Evolutionary conservation across 2,113 vertebrate species (phyloP).

Genomic region (Acinonyx jubatus): DNA sequence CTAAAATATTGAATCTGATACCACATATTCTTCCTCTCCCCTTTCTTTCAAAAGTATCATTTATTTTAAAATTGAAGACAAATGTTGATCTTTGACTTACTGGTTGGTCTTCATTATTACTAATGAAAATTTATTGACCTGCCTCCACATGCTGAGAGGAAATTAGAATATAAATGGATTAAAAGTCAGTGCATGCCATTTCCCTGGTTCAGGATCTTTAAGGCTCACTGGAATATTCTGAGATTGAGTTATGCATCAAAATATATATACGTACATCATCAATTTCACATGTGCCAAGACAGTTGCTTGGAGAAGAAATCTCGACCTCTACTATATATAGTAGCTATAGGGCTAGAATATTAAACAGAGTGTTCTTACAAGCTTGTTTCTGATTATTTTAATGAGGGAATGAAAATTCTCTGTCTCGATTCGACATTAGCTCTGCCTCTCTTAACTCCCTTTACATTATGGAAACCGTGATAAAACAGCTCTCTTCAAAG

Average conservation of each 20-base stretch:
- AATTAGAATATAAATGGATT: slow-evolving; percentile 47
- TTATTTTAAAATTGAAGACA: slow-evolving; percentile 37
- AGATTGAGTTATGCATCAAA: background rate
- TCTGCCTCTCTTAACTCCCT: background rate
- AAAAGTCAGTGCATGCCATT: slow-evolving; percentile 7
- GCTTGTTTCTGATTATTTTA: slow-evolving; percentile 29
- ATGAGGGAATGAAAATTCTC: background rate
- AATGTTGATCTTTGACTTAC: slow-evolving; percentile 30
- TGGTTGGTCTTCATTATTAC: slow-evolving; percentile 28
- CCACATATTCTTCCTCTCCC: background rate
- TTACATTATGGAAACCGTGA: background rate
- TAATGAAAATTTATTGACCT: slow-evolving; percentile 61
- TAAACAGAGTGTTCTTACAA: background rate
- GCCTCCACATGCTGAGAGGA: background rate
- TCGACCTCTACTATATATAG: background rate
- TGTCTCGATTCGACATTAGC: background rate
- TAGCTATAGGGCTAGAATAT: background rate
- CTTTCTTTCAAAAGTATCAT: slow-evolving; percentile 18
- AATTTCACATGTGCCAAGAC: background rate
- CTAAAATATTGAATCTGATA: slow-evolving; percentile 7
- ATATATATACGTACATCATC: background rate
- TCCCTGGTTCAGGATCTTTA: background rate
- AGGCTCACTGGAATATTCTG: background rate
- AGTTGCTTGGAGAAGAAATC: background rate
- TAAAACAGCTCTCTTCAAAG: background rate